These are phyloP conservation scores for Cardinalis cardinalis DNA, from an alignment of 2,113 vertebrate genomes.

Conservation along the genomic window DNA sequence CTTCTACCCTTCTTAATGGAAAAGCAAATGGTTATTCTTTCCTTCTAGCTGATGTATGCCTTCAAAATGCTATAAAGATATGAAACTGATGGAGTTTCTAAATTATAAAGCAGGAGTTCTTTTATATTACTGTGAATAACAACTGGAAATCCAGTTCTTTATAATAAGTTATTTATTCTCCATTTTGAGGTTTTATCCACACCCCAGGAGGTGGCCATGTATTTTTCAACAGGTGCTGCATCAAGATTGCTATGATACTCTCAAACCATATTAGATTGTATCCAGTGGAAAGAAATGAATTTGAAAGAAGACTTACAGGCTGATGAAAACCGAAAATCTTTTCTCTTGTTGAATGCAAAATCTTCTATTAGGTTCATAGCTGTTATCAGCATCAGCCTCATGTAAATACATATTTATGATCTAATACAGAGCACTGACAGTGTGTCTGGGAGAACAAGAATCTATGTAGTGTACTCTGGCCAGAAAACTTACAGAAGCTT, in stretches of 20 bases:
- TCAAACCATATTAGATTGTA: slow-evolving; percentile 54
- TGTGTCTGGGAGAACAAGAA: slow-evolving; percentile 18
- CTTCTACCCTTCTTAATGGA: slow-evolving; percentile 43
- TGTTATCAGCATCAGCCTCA: slow-evolving; percentile 35
- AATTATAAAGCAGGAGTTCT: slow-evolving; percentile 66
- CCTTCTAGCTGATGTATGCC: slow-evolving; percentile 45
- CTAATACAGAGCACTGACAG: not conserved
- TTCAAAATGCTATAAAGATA: slow-evolving; percentile 62
- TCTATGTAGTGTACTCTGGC: not conserved
- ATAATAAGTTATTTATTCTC: slow-evolving; percentile 73
- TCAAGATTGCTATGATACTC: slow-evolving; percentile 43
- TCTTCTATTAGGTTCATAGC: slow-evolving; percentile 54
- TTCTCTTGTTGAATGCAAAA: slow-evolving; percentile 68
- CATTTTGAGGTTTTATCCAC: slow-evolving; percentile 73
- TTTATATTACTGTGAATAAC: slow-evolving; percentile 52
- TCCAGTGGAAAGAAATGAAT: slow-evolving; percentile 50
- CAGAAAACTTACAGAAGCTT: slow-evolving; percentile 19
- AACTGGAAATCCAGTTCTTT: slow-evolving; percentile 68
- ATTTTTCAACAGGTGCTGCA: slow-evolving; percentile 41
- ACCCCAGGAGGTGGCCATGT: slow-evolving; percentile 63
- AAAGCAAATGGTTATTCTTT: slow-evolving; percentile 65
- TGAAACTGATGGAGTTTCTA: slow-evolving; percentile 59
- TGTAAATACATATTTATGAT: slow-evolving; percentile 71
- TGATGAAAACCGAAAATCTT: slow-evolving; percentile 63
- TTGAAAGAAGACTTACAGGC: slow-evolving; percentile 47